phyloP scores from a whole-genome alignment of 2,797 vertebrate species.

The Phrynocephalus guinanensis region DNA sequence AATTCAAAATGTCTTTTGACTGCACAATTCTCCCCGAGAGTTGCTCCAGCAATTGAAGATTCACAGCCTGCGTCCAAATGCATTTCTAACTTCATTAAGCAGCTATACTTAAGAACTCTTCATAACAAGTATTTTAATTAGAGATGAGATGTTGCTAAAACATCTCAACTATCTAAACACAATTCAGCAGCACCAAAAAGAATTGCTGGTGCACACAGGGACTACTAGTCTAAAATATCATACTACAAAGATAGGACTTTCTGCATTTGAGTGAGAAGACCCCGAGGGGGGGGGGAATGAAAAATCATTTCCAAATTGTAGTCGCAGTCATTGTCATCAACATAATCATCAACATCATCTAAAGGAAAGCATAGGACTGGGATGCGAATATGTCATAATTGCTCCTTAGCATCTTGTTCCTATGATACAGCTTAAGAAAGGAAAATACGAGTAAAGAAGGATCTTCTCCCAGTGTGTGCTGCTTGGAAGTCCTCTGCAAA shows the following conservation, averaged over 20 bases:
- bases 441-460: slow-evolving; percentile 33
- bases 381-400: slow-evolving; percentile 11
- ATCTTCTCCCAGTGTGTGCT: too few species aligned
- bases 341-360: too few species aligned
- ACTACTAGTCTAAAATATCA: slow-evolving; percentile 39
- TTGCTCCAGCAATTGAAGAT: slow-evolving; percentile 70
- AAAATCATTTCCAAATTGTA: too few species aligned
- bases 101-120: slow-evolving; percentile 73
- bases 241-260: background rate
- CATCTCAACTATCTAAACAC: slow-evolving; percentile 22
- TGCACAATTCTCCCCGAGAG: slow-evolving; percentile 74
- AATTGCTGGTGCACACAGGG: slow-evolving; percentile 45
- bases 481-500: too few species aligned
- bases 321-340: too few species aligned
- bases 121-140: slow-evolving; percentile 76
- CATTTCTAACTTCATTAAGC: slow-evolving; percentile 81
- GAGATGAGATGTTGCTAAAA: slow-evolving; percentile 54
- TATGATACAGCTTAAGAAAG: background rate
- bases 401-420: slow-evolving; percentile 45
- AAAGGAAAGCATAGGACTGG: slow-evolving; percentile 20
- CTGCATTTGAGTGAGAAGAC: background rate
- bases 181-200: slow-evolving; percentile 25
- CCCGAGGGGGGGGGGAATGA: too few species aligned
- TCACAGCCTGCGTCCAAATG: slow-evolving; percentile 78
- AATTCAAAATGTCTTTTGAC: slow-evolving; percentile 68